Base-by-base conservation (phyloP, 2,888 invertebrate genomes). In the Monochamus alternatus region DNA sequence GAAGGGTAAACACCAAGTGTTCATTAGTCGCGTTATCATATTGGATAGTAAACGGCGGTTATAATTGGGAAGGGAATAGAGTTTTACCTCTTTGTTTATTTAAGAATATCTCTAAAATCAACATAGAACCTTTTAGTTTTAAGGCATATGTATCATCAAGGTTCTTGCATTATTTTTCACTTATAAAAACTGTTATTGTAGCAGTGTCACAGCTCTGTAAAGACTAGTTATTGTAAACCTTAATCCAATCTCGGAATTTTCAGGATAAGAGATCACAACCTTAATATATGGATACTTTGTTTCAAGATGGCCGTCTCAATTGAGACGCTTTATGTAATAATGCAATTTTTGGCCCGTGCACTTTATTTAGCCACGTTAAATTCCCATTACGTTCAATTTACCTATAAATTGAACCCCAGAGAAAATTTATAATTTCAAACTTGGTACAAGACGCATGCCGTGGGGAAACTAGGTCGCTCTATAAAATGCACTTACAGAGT, bases 391-490 rank as follows among this genome's bases (percentile, higher is more conserved):
- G 75, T 80, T 77, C 81, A 81, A 82, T 83, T 83, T 82, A 81
- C 81, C 80, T 82, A 81, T 81, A 82, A 83, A 83, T 83, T 83
- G 82, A 81, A 79, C 79, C 65, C 74, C 66, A 74, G 73, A 77
- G 81, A 78, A 82, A 82, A 82, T 82, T 81, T 78, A 80, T 82
- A 81, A 81, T 83, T 82, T 81, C 75, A 81, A 82, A 83, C 82
- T 81, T 5, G 55, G 55, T 55, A 81, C 78, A 79, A 81, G 81
- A 82, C 81, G 79, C 70, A 76, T 77, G 74, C 73, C 68, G 75
- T 71, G 74, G 69, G 75, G 73, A 75, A 75, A 74, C 66, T 76
- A 76, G 75, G 76, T 76, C 75, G 74, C 76, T 73, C 78, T 75
- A 68, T 76, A 76, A 78, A 70, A 73, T 78, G 74, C 76, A 71